phyloP scores from a whole-genome alignment of 2,888 invertebrate species.

The Lordiphosa andalusiaca region DNA sequence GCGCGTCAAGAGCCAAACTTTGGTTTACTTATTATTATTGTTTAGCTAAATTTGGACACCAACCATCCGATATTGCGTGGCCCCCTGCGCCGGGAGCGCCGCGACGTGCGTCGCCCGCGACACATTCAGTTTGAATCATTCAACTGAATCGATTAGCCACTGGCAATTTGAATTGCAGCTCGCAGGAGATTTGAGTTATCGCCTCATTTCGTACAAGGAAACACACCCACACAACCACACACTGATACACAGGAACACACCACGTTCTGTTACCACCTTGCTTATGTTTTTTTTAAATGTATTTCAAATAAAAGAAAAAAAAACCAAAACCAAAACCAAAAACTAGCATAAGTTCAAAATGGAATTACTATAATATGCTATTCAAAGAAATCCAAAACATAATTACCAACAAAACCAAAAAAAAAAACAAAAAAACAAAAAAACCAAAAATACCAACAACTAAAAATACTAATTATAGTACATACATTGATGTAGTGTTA shows the following conservation, averaged over 20 bases:
- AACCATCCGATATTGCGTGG: constrained; percentile 51
- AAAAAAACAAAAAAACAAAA: constrained; percentile 50
- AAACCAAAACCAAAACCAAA: constrained; percentile 40
- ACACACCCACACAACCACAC: constrained; percentile 35
- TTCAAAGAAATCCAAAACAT: constrained; percentile 77
- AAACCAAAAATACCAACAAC: constrained; percentile 45
- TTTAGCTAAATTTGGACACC: constrained; percentile 37
- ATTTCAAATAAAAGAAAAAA: constrained; percentile 48
- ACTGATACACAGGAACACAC: constrained; percentile 31
- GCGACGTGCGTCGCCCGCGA: constrained; percentile 24
- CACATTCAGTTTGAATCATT: constrained; percentile 17
- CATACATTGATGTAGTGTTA: constrained; percentile 76
- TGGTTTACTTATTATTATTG: constrained; percentile 20
- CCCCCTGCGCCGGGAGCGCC: constrained; percentile 19
- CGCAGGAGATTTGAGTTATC: constrained; percentile 65
- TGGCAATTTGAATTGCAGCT: constrained; percentile 62
- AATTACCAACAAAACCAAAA: constrained; percentile 56
- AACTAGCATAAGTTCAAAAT: constrained; percentile 33
- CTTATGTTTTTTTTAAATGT: constrained; percentile 62
- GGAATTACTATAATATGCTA: constrained; percentile 65
- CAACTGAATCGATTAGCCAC: constrained; percentile 63
- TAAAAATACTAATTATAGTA: constrained; percentile 76
- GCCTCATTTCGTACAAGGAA: constrained; percentile 53
- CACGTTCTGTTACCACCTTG: constrained; percentile 44
- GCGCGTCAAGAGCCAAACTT: constrained; percentile 53